These are phyloP conservation scores for Cathartes aura DNA, from an alignment of 2,113 vertebrate genomes.

Conservation along the genomic window DNA sequence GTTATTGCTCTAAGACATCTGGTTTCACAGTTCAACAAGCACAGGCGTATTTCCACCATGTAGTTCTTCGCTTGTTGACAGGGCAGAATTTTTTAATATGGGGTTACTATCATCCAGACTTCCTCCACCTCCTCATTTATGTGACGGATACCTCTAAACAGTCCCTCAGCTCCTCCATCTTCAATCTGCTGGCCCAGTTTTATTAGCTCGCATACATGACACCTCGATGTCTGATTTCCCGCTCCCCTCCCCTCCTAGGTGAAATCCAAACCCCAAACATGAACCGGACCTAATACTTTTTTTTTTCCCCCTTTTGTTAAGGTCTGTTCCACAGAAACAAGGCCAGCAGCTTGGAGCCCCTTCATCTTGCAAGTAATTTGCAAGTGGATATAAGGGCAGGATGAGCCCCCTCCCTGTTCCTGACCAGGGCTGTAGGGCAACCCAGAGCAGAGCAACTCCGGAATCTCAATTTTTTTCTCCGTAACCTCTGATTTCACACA, in stretches of 20 bases:
- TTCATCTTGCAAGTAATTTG: not conserved
- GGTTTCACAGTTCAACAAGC: constrained; percentile 58
- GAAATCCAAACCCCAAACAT: constrained; percentile 54
- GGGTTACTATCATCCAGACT: constrained; percentile 67
- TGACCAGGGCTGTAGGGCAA: not conserved
- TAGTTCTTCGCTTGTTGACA: constrained; percentile 56
- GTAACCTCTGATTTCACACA: not conserved
- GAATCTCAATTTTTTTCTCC: not conserved
- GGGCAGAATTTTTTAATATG: constrained; percentile 73
- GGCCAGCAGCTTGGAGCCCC: not conserved
- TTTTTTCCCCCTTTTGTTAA: not conserved
- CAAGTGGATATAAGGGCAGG: not conserved
- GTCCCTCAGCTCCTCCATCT: constrained; percentile 38
- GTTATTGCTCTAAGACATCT: constrained; percentile 62
- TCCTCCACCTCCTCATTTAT: constrained; percentile 55
- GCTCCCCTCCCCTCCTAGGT: not conserved
- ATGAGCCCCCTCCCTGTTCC: not conserved
- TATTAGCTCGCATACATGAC: constrained; percentile 58
- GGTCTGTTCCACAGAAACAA: not conserved
- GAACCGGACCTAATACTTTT: not conserved
- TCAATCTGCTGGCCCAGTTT: constrained; percentile 27
- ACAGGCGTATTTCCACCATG: constrained; percentile 48
- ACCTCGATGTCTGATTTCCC: constrained; percentile 31
- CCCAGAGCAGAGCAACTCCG: not conserved
- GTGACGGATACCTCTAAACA: constrained; percentile 55